A percentile compares a stretch with the other conserved stretches of the same genome.
phyloP scores from a whole-genome alignment of 1,140 invertebrate species.

The Drosophila parvula region DNA sequence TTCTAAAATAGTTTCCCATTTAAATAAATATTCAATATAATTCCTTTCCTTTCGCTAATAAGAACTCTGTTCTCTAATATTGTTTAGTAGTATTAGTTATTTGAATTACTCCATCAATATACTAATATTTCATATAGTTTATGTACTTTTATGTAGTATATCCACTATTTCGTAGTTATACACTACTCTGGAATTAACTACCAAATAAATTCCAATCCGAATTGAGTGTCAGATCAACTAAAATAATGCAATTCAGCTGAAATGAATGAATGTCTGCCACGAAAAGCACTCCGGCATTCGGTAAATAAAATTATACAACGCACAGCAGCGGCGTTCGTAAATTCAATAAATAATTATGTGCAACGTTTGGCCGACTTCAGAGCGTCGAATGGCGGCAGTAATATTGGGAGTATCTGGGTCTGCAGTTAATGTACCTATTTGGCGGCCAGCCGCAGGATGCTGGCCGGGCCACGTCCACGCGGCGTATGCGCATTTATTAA shows the following conservation, averaged over 20 bases:
- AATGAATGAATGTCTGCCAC: conserved; percentile 53
- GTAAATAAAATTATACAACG: conserved; percentile 65
- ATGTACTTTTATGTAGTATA: no score
- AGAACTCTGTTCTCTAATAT: no score
- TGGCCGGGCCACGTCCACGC: conserved; percentile 29
- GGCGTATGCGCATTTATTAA: conserved; percentile 80
- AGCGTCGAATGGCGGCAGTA: conserved; percentile 5
- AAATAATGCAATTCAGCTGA: conserved; percentile 45
- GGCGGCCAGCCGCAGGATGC: conserved; percentile 26
- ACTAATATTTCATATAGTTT: no score
- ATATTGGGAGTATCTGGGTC: conserved; percentile 38
- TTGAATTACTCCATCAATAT: no score
- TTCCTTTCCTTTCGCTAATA: no score
- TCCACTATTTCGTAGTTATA: neutral
- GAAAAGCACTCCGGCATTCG: conserved; percentile 61
- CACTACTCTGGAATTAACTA: neutral
- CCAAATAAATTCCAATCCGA: conserved; percentile 12
- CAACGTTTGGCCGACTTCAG: conserved; percentile 35
- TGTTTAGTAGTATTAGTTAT: no score
- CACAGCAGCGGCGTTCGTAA: conserved; percentile 35
- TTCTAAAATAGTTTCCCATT: no score
- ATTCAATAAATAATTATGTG: conserved; percentile 82
- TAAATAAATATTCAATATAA: no score
- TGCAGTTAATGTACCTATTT: conserved; percentile 74
- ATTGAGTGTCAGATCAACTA: conserved; percentile 56